Conservation (phyloP, 2,888 invertebrate species). For the Ditula angustiorana region DNA sequence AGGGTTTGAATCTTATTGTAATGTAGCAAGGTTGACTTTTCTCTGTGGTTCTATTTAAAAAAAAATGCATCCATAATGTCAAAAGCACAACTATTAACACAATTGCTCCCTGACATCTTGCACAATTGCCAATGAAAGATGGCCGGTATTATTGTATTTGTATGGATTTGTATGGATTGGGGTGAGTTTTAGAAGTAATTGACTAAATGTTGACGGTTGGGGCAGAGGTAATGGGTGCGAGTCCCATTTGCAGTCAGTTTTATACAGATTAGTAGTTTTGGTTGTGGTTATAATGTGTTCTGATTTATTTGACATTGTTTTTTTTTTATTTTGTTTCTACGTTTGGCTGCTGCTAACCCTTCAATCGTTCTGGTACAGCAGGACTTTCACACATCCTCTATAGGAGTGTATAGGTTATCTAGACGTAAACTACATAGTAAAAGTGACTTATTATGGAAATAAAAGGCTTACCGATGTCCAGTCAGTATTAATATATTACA, state of each 20-base stretch:
- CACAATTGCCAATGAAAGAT: constrained; percentile 50
- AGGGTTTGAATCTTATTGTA: neutral
- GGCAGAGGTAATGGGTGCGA: constrained; percentile 12
- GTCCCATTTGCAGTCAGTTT: constrained; percentile 11
- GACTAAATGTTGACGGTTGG: constrained; percentile 19
- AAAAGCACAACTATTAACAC: constrained; percentile 45
- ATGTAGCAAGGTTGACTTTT: constrained; percentile 19
- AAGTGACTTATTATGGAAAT: too few species aligned
- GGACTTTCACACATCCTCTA: too few species aligned
- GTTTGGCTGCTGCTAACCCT: neutral
- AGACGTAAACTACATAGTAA: too few species aligned
- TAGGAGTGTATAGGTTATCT: too few species aligned
- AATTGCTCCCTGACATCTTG: constrained; percentile 48
- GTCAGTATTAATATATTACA: too few species aligned
- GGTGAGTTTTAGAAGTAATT: constrained; percentile 15
- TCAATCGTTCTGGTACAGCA: too few species aligned
- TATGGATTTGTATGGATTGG: constrained; percentile 32
- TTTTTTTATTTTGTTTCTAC: neutral
- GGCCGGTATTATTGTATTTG: constrained; percentile 41
- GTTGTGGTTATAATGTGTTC: constrained; percentile 17
- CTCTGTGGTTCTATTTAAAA: constrained; percentile 8
- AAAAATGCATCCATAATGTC: constrained; percentile 38
- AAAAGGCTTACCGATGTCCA: too few species aligned
- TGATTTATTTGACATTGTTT: neutral
- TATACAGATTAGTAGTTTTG: constrained; percentile 25